These are phyloP conservation scores for Lichenostomus cassidix DNA, from an alignment of 2,113 vertebrate genomes.

Conservation along the genomic window DNA sequence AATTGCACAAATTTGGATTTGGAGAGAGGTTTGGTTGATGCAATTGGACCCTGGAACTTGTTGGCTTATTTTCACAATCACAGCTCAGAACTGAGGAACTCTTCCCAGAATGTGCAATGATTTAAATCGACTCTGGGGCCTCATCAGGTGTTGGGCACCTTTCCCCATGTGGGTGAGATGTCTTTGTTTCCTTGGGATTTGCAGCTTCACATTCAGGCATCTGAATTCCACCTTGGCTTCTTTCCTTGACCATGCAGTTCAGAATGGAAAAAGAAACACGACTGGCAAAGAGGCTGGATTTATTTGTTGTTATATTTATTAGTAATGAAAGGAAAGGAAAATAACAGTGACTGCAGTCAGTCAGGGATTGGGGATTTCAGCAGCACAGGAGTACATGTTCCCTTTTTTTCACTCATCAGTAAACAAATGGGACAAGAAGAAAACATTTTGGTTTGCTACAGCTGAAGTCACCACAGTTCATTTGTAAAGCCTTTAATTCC, in stretches of 20 bases:
- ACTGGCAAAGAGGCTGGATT: not conserved
- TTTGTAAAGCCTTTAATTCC: not conserved
- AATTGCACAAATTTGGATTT: not conserved
- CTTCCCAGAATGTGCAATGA: not conserved
- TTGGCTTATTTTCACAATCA: not conserved
- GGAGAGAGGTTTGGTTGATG: not conserved
- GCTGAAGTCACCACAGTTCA: not conserved
- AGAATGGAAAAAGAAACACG: not conserved
- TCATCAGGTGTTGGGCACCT: not conserved
- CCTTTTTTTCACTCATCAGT: not conserved
- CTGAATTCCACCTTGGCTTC: not conserved
- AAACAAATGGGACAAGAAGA: not conserved
- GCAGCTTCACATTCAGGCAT: not conserved
- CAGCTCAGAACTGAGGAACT: not conserved
- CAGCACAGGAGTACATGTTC: not conserved
- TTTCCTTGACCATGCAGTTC: rapidly evolving
- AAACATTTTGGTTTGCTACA: not conserved
- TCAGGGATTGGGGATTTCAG: not conserved
- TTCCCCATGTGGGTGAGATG: not conserved
- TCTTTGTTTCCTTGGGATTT: not conserved
- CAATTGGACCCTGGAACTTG: not conserved
- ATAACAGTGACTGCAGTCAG: not conserved
- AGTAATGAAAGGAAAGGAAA: not conserved
- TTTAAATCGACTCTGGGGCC: not conserved
- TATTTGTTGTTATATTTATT: not conserved